A percentile compares a stretch with the other conserved stretches of the same genome.
Conservation (phyloP, 1,140 invertebrate species). For the Thereuonema tuberculata region DNA sequence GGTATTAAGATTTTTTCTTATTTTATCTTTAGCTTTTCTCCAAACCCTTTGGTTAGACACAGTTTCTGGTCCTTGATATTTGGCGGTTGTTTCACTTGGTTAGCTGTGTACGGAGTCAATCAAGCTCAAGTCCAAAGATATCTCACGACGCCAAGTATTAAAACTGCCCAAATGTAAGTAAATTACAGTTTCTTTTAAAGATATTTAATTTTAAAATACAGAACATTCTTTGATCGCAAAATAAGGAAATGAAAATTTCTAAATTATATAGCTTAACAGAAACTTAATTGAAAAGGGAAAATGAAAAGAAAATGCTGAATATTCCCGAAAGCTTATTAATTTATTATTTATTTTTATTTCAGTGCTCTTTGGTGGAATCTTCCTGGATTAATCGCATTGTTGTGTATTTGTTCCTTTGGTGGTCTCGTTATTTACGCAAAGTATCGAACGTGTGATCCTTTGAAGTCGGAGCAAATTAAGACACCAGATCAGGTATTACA, state of each 20-base stretch:
- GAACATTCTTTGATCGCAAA: too few species aligned
- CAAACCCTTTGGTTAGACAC: slow-evolving; percentile 13
- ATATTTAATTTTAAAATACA: too few species aligned
- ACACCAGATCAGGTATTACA: slow-evolving; percentile 29
- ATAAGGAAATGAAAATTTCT: too few species aligned
- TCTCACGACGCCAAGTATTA: slow-evolving; percentile 10
- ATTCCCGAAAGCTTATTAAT: not conserved
- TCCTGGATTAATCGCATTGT: slow-evolving; percentile 24
- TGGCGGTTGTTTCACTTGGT: slow-evolving; percentile 13
- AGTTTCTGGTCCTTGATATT: slow-evolving; percentile 16
- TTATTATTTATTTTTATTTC: slow-evolving; percentile 13
- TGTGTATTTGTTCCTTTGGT: slow-evolving; percentile 28
- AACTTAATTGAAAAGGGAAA: too few species aligned
- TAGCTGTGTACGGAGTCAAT: slow-evolving; percentile 13
- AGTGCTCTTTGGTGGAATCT: slow-evolving; percentile 30
- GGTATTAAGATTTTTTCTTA: too few species aligned
- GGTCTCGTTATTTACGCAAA: slow-evolving; percentile 31
- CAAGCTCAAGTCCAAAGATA: slow-evolving; percentile 17
- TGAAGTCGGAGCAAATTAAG: slow-evolving; percentile 23
- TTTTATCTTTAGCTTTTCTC: slow-evolving; percentile 9
- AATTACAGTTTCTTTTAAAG: too few species aligned
- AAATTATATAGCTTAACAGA: too few species aligned
- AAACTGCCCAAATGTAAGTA: slow-evolving; percentile 12
- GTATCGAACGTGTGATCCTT: slow-evolving; percentile 32
- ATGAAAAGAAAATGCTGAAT: not conserved